Percentiles rank a stretch among this genome's conserved stretches.
phyloP scores from a whole-genome alignment of 2,113 vertebrate species.

The Hydropotes inermis region DNA sequence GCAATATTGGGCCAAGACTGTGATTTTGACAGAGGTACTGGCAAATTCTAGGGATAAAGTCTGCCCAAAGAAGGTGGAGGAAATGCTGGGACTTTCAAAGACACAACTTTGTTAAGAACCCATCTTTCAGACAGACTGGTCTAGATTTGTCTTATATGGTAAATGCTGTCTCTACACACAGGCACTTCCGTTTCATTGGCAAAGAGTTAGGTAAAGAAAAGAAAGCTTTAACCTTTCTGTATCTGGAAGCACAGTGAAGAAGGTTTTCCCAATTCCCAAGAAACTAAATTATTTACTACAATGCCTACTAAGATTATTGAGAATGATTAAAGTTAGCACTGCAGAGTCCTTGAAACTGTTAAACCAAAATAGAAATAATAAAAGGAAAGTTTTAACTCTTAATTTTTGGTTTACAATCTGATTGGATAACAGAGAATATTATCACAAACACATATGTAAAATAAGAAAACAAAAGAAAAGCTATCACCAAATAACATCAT shows the following conservation, averaged over 20 bases:
- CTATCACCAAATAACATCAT: neutral
- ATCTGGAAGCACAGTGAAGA: neutral
- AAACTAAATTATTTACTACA: neutral
- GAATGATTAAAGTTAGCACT: neutral
- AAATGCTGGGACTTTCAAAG: neutral
- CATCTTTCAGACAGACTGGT: neutral
- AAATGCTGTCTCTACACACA: neutral
- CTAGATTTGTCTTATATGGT: neutral
- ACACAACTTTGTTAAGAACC: neutral
- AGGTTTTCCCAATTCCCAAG: neutral
- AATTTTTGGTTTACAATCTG: neutral
- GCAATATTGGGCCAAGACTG: neutral
- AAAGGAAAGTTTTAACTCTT: neutral
- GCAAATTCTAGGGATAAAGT: neutral
- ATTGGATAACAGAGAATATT: neutral
- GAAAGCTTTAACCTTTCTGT: neutral
- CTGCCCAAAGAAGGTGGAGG: neutral
- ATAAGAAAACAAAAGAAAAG: neutral
- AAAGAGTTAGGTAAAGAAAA: neutral
- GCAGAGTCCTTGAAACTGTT: neutral
- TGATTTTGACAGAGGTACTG: neutral
- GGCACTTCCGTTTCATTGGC: neutral
- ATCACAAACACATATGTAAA: neutral
- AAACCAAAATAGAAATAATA: neutral
- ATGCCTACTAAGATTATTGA: neutral